These are phyloP conservation scores for Myotis planiceps DNA, from an alignment of 2,797 vertebrate species.

Conservation along the genomic window DNA sequence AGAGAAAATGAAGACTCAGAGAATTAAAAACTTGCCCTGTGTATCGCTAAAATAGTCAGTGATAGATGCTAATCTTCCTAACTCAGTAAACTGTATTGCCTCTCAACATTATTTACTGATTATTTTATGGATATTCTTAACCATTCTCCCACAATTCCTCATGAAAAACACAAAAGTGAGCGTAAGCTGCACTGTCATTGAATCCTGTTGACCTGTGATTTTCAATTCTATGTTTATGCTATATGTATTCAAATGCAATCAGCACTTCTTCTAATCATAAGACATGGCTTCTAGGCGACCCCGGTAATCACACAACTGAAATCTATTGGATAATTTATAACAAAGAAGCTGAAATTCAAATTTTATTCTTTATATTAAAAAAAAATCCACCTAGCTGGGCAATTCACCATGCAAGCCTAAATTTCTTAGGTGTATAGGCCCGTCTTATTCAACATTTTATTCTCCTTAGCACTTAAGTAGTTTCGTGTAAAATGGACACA, in stretches of 20 bases:
- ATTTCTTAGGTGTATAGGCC: background rate
- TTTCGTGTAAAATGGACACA: background rate
- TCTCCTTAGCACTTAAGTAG: background rate
- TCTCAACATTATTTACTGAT: background rate
- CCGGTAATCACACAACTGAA: background rate
- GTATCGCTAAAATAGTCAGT: background rate
- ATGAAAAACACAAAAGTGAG: background rate
- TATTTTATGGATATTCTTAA: background rate
- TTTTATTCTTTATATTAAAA: background rate
- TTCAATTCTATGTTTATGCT: background rate
- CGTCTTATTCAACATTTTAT: background rate
- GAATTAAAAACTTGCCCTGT: background rate
- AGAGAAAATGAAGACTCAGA: background rate
- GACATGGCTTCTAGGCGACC: background rate
- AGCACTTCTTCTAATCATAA: slow-evolving; percentile 13
- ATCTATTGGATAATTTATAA: background rate
- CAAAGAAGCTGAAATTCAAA: background rate
- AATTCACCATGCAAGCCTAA: background rate
- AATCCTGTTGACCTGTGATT: background rate
- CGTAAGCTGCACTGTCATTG: background rate
- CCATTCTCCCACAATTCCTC: background rate
- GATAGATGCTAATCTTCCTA: background rate
- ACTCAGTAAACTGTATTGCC: background rate
- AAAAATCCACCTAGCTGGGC: background rate
- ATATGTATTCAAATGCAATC: background rate